Base-by-base conservation (phyloP, 2,888 invertebrate genomes). In the Ophion costatus region DNA sequence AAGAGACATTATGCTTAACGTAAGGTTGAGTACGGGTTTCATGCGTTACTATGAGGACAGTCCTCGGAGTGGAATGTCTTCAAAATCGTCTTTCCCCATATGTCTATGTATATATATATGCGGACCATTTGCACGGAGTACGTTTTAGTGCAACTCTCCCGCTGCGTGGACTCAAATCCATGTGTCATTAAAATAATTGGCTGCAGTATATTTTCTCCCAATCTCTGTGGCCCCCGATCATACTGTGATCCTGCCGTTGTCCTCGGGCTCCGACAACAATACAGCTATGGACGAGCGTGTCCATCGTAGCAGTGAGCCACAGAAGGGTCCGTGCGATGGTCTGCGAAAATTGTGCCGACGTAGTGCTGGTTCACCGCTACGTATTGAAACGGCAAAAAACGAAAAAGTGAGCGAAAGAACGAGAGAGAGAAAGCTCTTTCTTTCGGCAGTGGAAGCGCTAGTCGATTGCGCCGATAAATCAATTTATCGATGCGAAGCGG, bases 141-240 rank as follows among this genome's bases (percentile, higher is more conserved):
- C 51, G 33, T 14, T 51, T 63, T 17, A 1, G 57, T 51, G 20
- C 20, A 42, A 24, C 71, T 71, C 79, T 83, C 69, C 74, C 56
- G 24, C 33, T 17, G 29, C 51, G 51, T 51, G 71, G 29, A 78
- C 56, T 69, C 51, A 64, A 75, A 83, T 69, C 69, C 74, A 61
- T 56, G 63, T 75, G 74, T 83, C 79, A 83, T 83, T 83, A 83
- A 83, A 79, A 83, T 83, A 83, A 79, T 79, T 83, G 79, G 79
- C 79, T 64, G 83, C 74, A 70, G 63, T 82, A 61, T 74, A 82
- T 82, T 73, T 74, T 64, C 59, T 63, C 71, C 64, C 51, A 14
- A 45, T 59, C 51, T 1, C 59, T n/a, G 29, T n/a, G 59, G 7
- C 73, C 42, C 22, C 22, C 17, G 20, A 24, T 51, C 61, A 38